Percentiles rank a stretch among this genome's conserved stretches.
These are phyloP conservation scores for Amphimallon solstitiale DNA, from an alignment of 2,888 invertebrate species.

Conservation along the genomic window DNA sequence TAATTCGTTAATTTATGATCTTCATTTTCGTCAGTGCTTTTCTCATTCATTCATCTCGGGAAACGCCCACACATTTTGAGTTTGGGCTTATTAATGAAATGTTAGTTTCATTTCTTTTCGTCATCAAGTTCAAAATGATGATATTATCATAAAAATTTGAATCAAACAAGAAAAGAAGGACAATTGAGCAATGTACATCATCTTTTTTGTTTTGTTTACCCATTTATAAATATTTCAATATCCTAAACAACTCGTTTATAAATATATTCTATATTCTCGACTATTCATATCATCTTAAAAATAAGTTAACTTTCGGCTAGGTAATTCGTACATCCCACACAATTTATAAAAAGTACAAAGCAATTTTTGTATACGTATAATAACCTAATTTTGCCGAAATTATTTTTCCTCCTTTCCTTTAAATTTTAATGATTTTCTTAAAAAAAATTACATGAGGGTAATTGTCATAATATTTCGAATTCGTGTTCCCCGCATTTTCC, in stretches of 20 bases:
- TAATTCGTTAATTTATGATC: too few relatives aligned
- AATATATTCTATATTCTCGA: conserved; percentile 53
- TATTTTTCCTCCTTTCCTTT: conserved; percentile 33
- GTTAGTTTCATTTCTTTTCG: too few relatives aligned
- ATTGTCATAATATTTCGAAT: too few relatives aligned
- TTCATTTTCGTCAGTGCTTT: too few relatives aligned
- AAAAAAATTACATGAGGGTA: too few relatives aligned
- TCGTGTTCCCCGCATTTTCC: too few relatives aligned
- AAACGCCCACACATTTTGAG: too few relatives aligned
- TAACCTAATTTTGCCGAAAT: conserved; percentile 45
- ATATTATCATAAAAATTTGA: neutral
- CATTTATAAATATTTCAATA: conserved; percentile 59
- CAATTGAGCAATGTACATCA: conserved; percentile 63
- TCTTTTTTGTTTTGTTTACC: conserved; percentile 41
- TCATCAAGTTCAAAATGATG: too few relatives aligned
- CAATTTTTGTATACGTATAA: conserved; percentile 56
- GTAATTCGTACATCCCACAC: conserved; percentile 53
- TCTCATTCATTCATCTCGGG: too few relatives aligned
- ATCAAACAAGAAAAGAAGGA: conserved; percentile 51
- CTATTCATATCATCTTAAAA: conserved; percentile 58
- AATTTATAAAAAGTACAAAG: conserved; percentile 64
- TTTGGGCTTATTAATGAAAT: too few relatives aligned
- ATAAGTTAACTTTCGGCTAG: conserved; percentile 61
- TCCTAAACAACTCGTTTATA: conserved; percentile 58
- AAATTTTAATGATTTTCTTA: too few relatives aligned